Conservation (phyloP, 2,113 vertebrate species). For the Phyllostomus hastatus region DNA sequence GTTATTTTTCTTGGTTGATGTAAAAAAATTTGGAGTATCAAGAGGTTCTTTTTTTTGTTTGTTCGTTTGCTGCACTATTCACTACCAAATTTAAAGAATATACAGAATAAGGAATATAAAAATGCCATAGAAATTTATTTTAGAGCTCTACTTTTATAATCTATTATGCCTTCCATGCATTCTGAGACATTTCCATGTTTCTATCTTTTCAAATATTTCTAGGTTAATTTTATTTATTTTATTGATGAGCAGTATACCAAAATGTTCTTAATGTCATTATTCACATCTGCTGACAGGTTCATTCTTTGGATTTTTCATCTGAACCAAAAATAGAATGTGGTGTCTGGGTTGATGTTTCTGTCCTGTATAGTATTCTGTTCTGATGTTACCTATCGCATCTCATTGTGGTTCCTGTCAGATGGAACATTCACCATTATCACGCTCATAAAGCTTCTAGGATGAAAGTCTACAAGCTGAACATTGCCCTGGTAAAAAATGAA, state of each 20-base stretch:
- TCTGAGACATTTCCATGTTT: not conserved
- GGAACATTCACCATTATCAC: not conserved
- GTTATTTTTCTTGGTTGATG: not conserved
- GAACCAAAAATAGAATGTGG: not conserved
- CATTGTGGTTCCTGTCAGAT: not conserved
- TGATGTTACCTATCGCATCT: not conserved
- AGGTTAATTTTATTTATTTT: not conserved
- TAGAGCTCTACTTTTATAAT: not conserved
- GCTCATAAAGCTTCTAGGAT: not conserved
- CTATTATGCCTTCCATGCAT: not conserved
- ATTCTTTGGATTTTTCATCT: not conserved
- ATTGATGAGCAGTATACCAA: not conserved
- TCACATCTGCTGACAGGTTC: not conserved
- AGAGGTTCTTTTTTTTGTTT: not conserved
- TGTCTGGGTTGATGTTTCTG: not conserved
- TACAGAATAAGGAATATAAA: not conserved
- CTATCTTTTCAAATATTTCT: not conserved
- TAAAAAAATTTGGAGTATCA: not conserved
- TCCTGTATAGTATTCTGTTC: not conserved
- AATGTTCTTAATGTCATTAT: not conserved
- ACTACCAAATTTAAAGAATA: not conserved
- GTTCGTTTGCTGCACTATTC: not conserved
- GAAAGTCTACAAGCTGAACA: slow-evolving; percentile 10
- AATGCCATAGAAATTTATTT: not conserved
- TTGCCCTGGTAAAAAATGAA: not conserved